A percentile compares a stretch with the other conserved stretches of the same genome.
Evolutionary conservation across 2,888 invertebrate species (phyloP).

Genomic region (Eupithecia insigniata): DNA sequence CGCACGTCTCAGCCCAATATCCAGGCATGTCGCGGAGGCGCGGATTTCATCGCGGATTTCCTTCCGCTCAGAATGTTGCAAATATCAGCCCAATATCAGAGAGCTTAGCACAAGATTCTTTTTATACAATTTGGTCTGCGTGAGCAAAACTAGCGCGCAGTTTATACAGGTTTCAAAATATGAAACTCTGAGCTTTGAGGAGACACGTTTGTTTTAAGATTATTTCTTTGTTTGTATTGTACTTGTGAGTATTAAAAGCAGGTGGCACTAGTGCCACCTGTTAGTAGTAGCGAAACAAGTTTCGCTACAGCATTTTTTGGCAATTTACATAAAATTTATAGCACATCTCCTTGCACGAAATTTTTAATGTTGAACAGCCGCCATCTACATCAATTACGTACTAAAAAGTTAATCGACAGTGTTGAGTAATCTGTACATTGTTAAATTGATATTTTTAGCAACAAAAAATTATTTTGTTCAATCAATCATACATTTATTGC

Average conservation of each 20-base stretch:
- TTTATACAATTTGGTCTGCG: not conserved
- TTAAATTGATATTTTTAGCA: not conserved
- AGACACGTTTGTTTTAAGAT: not conserved
- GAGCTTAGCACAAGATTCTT: not conserved
- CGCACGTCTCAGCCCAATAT: conserved; percentile 39
- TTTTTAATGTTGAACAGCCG: not conserved
- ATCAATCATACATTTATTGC: too few relatives aligned
- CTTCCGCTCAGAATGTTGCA: conserved; percentile 27
- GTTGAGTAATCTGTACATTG: not conserved
- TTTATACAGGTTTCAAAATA: not conserved
- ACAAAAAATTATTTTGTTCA: too few relatives aligned
- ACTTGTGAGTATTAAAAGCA: not conserved
- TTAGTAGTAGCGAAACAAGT: too few relatives aligned
- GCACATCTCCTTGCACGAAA: not conserved
- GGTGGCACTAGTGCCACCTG: too few relatives aligned
- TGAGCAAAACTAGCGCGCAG: not conserved
- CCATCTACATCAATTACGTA: not conserved
- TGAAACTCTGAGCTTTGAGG: not conserved
- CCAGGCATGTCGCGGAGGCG: conserved; percentile 32
- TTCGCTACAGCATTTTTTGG: not conserved
- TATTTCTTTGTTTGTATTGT: not conserved
- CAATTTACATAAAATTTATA: not conserved
- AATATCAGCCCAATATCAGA: conserved; percentile 18
- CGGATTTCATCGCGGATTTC: conserved; percentile 38
- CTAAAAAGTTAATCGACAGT: not conserved